Percentiles rank a stretch among this genome's conserved stretches.
Evolutionary conservation across 1,140 invertebrate species (phyloP).

Genomic region (Drosophila arizonae): DNA sequence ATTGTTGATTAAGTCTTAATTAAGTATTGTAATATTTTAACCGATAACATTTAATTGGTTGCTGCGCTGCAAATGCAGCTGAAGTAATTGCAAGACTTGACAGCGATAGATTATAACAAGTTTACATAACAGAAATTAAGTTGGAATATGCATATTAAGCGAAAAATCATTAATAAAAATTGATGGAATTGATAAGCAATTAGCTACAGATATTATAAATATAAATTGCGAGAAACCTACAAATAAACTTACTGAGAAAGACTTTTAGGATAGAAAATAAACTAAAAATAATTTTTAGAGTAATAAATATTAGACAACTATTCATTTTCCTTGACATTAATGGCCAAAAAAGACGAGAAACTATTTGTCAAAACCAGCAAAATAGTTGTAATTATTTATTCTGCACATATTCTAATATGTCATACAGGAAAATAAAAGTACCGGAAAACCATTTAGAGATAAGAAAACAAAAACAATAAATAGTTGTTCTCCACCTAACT

Average conservation of each 20-base stretch:
- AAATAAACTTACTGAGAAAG: too few species aligned
- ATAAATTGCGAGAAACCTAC: not conserved
- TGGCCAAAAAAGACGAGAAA: too few species aligned
- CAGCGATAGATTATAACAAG: constrained; percentile 3
- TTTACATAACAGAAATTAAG: constrained; percentile 5
- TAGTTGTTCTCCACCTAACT: constrained; percentile 19
- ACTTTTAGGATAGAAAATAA: too few species aligned
- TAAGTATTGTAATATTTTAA: not conserved
- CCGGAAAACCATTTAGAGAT: not conserved
- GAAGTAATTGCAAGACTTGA: constrained; percentile 9
- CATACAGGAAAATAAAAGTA: not conserved
- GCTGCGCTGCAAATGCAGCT: not conserved
- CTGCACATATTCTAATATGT: too few species aligned
- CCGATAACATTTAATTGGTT: not conserved
- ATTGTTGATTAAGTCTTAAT: not conserved
- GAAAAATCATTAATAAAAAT: constrained; percentile 8
- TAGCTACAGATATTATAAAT: not conserved
- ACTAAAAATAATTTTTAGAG: too few species aligned
- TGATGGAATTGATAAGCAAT: constrained; percentile 1
- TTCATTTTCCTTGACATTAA: too few species aligned
- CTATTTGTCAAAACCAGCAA: too few species aligned
- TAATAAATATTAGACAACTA: too few species aligned
- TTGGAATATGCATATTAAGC: constrained; percentile 7
- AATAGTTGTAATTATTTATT: too few species aligned
- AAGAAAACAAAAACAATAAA: not conserved